Base-by-base conservation (phyloP, 2,888 invertebrate genomes). In the Mylabris sibirica region DNA sequence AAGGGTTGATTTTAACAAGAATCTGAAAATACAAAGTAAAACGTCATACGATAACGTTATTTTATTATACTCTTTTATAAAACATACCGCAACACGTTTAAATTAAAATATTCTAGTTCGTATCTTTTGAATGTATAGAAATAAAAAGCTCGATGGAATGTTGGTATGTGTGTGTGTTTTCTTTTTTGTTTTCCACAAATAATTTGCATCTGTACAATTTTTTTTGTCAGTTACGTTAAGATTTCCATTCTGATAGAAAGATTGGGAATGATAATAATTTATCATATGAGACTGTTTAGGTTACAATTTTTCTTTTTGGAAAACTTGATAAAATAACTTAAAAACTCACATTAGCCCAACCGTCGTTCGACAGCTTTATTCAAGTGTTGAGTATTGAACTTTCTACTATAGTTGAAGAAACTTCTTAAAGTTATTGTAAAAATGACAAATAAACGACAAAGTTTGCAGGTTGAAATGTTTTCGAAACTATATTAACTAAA, bases 311-410 rank as follows among this genome's bases (percentile, higher is more conserved):
- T 49, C 20, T 49, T n/a, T 12, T 64, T n/a, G 34, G 17, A 64
- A 64, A 64, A 60, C 67, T 66, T 61, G 41, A 14, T 59, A 41
- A 41, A 66, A 67, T 63, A 63, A 63, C 63, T 67, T 67, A 12
- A 67, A 22, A 63, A 67, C 67, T 63, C 67, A 63, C 67, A 67
- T 67, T 67, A 67, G 67, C 63, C 61, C 11, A 60, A 22, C 53
- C 57, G 14, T 22, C 44, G 59, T 67, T 66, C 61, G 34, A 26
- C 44, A 61, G 61, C 62, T 66, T 62, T 53, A 61, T 49, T 53
- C 66, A 49, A 67, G 63, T 63, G 67, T 63, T 59, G 38, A 59
- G n/a, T 67, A 67, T 67, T 63, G 59, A 67, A 67, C 67, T 63
- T 49, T 53, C 53, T 12, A 53, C 53, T 12, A 53, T 53, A 53